Evolutionary conservation across 1,140 invertebrate species (phyloP), one percentile per base, ranked within the genome.

Genomic region (Gonioctena quinquepunctata): DNA sequence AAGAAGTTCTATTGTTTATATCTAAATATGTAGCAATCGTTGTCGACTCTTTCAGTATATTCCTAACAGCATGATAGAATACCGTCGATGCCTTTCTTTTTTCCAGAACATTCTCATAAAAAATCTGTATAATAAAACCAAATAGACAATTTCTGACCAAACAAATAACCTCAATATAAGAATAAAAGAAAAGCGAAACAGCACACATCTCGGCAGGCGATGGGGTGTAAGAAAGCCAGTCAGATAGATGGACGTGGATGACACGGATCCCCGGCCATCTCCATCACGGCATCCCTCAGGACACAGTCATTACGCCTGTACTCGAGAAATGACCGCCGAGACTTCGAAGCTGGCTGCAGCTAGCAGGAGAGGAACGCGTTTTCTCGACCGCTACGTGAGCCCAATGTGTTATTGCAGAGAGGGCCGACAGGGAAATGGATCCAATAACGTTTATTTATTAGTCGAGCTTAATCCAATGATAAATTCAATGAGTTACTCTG

Each of bases 231-330:
- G 66, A 69, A 69, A 69, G 68, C 61, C 68, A 25, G 60, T 28
- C 65, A 71, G 64, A 54, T 56, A 66, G 65, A 71, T 71, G 56
- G 69, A 71, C 56, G 69, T 49, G 64, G 69, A 66, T 66, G 68
- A 70, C 68, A 62, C 25, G 61, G 21, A 56, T 28, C 61, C 68
- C 68, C 49, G 42, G 56, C 69, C 63, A 71, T 71, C 69, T 71
- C 69, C 69, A 71, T 71, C 69, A 71, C 57, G 52, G 63, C 59
- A 7, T 68, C 70, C 70, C 70, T 60, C 65, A 68, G 70, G 70
- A 71, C 65, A 68, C 66, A 49, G 70, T 71, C 70, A 71, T 71
- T 71, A 71, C 70, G 65, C 42, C 49, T 70, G 70, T 71, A 71
- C 22, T 42, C 57, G 70, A 68, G 70, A 71, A 71, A 71, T 71